Percentiles rank a stretch among this genome's conserved stretches.
These are phyloP conservation scores for Auanema freiburgensis DNA, from an alignment of 2,888 invertebrate species.

Conservation along the genomic window DNA sequence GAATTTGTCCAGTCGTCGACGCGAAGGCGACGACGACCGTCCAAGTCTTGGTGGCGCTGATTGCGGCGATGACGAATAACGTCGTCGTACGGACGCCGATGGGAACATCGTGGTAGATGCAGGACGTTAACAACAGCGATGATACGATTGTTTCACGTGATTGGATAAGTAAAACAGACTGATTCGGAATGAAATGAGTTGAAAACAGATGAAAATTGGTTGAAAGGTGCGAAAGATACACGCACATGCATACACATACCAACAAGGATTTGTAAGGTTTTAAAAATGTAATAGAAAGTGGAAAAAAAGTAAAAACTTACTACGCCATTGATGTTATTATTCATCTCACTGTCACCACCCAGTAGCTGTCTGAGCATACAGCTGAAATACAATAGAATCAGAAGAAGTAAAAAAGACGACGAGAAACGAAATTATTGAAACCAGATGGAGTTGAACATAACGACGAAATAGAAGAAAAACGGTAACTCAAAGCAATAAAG, in stretches of 20 bases:
- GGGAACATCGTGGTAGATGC: constrained; percentile 2
- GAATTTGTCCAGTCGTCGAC: no score
- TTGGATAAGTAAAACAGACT: background rate
- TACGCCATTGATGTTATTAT: constrained; percentile 4
- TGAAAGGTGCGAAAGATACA: background rate
- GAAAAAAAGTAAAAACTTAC: constrained; percentile 1
- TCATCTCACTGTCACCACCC: constrained; percentile 1
- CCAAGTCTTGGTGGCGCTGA: no score
- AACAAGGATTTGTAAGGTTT: background rate
- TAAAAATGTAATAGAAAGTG: background rate
- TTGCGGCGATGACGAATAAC: no score
- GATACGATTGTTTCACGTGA: background rate
- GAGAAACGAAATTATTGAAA: no score
- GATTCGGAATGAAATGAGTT: background rate
- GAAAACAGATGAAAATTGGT: background rate
- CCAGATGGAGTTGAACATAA: no score
- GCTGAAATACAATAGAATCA: background rate
- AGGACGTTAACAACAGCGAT: no score
- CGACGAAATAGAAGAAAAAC: no score
- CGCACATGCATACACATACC: background rate
- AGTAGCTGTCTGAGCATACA: constrained; percentile 6
- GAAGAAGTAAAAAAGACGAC: no score
- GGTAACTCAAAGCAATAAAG: no score
- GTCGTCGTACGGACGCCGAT: no score
- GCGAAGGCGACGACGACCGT: no score